These are phyloP conservation scores for Sapayoa aenigma DNA, from an alignment of 2,113 vertebrate genomes.

Conservation along the genomic window DNA sequence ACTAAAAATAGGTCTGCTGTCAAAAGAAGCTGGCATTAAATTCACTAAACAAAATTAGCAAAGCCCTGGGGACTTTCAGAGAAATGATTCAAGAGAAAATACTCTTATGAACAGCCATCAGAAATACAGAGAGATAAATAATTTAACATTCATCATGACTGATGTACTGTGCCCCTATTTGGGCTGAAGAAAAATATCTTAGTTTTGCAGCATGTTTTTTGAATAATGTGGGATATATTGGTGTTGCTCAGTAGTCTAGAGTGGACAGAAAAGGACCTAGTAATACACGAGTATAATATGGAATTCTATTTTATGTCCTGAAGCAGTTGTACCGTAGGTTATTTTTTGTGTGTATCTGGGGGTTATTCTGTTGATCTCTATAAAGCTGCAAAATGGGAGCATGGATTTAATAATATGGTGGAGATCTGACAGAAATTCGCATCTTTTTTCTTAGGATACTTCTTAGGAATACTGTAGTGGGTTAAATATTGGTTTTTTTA, in stretches of 20 bases:
- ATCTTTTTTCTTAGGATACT: background rate
- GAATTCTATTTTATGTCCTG: background rate
- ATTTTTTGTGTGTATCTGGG: background rate
- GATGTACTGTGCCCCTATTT: background rate
- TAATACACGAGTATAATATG: background rate
- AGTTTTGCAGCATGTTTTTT: background rate
- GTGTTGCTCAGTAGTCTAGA: background rate
- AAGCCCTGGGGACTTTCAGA: background rate
- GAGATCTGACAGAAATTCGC: background rate
- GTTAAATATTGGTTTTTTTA: too few species aligned
- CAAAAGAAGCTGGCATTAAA: background rate
- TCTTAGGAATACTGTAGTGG: background rate
- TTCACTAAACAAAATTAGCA: background rate
- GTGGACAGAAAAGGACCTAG: background rate
- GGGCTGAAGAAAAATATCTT: background rate
- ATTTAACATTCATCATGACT: background rate
- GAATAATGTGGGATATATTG: background rate
- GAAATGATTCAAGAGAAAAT: background rate
- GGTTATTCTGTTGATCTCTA: background rate
- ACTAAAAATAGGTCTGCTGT: background rate
- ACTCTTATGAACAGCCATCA: background rate
- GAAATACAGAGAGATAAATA: background rate
- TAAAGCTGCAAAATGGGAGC: background rate
- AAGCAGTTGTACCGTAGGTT: background rate
- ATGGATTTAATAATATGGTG: background rate